Base-by-base conservation (phyloP, 2,113 vertebrate genomes). In the Gallinago media region DNA sequence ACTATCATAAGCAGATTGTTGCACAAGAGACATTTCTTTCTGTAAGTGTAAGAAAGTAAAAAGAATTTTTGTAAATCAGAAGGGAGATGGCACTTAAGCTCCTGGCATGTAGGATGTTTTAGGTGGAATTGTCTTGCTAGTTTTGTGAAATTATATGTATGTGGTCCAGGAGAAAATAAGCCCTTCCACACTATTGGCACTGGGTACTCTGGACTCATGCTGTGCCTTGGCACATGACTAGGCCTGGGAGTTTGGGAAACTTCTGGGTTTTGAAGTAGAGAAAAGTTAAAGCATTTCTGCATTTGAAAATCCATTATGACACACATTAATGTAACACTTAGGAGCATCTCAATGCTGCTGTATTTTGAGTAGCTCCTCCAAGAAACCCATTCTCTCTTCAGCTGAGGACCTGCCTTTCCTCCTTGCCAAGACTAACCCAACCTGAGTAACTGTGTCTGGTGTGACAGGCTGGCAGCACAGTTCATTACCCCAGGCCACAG, bases 21-120 rank as follows among this genome's bases (percentile, higher is more conserved):
- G 77, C 98, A 94, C 75, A 98, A 26, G 5, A 98, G 97, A 73
- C 97, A 94, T 78, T 98, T 98, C 96, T 98, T 99, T 91, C 98
- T 99, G 90, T 32, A 72, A 82, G 15, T 98, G 77, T 55, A 83
- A 68, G 47, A 78, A 66, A 61, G 19, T 16, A 40, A 70, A 42
- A 67, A 70, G 13, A 40, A 9, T 49, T 88, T 88, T 72, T 58
- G 29, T 62, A 38, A 49, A 40, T 70, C 62, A 29, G 55, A 63
- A 89, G 15, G 26, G 40, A 87, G 91, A 66, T 62, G 21, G 8
- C 70, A 73, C 23, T 47, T 86, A 36, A 55, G 22, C 8, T 67
- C n/a, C 38, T 52, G 56, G 27, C 12, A 20, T 7, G 19, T 14
- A 44, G 40, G 42, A 71, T 62, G 47, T 13, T 42, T 47, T 77